Evolutionary conservation across 2,113 vertebrate genomes (phyloP).

Genomic region (Aptenodytes forsteri): DNA sequence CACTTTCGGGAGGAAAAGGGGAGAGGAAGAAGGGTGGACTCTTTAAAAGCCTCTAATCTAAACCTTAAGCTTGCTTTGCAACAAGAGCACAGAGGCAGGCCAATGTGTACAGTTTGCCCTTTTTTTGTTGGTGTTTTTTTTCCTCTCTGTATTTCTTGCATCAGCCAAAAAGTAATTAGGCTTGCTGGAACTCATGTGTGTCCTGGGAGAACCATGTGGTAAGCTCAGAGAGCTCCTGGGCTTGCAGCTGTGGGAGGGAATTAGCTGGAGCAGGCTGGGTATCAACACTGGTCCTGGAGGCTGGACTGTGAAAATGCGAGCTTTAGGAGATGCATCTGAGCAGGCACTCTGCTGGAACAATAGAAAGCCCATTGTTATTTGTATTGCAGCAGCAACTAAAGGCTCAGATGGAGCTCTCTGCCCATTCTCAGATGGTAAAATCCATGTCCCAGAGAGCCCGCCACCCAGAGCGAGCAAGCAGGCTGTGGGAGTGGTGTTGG

Average conservation of each 20-base stretch:
- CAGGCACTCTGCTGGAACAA: not conserved
- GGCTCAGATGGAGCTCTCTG: not conserved
- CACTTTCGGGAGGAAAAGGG: not conserved
- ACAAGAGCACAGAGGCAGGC: not conserved
- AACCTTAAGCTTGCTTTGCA: not conserved
- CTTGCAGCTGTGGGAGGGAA: not conserved
- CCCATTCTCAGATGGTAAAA: not conserved
- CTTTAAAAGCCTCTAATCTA: not conserved
- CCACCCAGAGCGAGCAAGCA: not conserved
- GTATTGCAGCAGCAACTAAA: not conserved
- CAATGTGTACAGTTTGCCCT: not conserved
- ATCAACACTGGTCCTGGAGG: not conserved
- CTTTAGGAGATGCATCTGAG: not conserved
- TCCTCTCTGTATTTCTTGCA: not conserved
- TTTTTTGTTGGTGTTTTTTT: not conserved
- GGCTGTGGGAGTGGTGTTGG: not conserved
- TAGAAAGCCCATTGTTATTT: not conserved
- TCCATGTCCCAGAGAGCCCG: not conserved
- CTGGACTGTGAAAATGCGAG: not conserved
- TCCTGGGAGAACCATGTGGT: not conserved
- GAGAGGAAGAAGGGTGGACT: not conserved
- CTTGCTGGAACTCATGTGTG: not conserved
- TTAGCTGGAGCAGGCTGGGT: not conserved
- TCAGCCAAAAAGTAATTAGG: not conserved
- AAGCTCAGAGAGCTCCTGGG: not conserved